Percentiles rank a stretch among this genome's conserved stretches.
phyloP scores from a whole-genome alignment of 2,888 invertebrate genomes.

The Lepetodrilus schrolli region DNA sequence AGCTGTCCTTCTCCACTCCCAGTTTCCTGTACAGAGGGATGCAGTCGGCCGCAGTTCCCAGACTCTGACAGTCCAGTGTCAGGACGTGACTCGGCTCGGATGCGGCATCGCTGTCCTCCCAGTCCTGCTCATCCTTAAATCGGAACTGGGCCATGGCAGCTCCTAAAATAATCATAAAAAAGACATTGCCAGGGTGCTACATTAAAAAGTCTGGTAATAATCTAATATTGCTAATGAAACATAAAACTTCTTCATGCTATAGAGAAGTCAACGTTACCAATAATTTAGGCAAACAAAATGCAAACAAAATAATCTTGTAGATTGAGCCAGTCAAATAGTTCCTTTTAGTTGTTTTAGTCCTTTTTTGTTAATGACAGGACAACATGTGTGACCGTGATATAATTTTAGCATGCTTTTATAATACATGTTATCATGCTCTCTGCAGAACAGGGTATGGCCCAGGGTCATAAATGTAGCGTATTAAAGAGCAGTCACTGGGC shows the following conservation, averaged over 20 bases:
- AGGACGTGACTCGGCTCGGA: slow-evolving; percentile 33
- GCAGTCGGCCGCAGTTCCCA: slow-evolving; percentile 48
- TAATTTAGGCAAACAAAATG: not conserved
- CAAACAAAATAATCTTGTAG: too few species aligned
- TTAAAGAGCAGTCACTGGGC: too few species aligned
- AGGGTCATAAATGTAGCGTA: too few species aligned
- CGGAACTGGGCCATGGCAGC: slow-evolving; percentile 54
- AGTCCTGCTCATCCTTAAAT: slow-evolving; percentile 56
- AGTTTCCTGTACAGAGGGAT: slow-evolving; percentile 54
- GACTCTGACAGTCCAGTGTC: slow-evolving; percentile 44
- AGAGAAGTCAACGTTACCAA: not conserved
- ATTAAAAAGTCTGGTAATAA: not conserved
- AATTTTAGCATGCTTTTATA: too few species aligned
- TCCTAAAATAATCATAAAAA: slow-evolving; percentile 37
- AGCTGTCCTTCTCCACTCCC: slow-evolving; percentile 43
- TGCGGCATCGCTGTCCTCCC: slow-evolving; percentile 42
- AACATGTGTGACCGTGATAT: too few species aligned
- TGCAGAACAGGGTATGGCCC: too few species aligned
- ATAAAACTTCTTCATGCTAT: not conserved
- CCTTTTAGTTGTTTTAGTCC: too few species aligned
- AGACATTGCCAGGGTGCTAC: too few species aligned
- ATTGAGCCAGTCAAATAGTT: too few species aligned
- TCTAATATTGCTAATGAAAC: not conserved
- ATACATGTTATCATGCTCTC: too few species aligned
- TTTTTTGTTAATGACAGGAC: too few species aligned